Conservation (phyloP, 92 coral and sea anemone species). For the Meandrina meandrites region DNA sequence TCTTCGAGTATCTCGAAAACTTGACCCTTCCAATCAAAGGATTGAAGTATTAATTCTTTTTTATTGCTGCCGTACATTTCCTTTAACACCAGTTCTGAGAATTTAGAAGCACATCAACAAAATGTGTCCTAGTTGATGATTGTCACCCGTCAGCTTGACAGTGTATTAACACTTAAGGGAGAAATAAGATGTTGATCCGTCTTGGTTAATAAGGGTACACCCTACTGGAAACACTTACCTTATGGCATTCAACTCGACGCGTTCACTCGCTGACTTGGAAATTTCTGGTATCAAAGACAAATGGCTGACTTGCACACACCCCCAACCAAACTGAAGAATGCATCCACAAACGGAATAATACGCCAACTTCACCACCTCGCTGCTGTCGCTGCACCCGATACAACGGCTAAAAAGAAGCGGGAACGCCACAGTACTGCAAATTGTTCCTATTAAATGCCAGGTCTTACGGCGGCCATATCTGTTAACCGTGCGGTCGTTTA, state of each 20-base stretch:
- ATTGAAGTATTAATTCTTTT: too few species aligned
- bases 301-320: constrained; percentile 79
- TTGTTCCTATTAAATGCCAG: constrained; percentile 81
- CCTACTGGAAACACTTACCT: constrained; percentile 50
- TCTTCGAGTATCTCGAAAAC: not conserved
- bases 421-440: constrained; percentile 62
- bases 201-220: not conserved
- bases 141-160: not conserved
- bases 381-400: constrained; percentile 58
- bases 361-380: constrained; percentile 56
- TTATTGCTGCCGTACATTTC: not conserved
- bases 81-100: not conserved
- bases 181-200: not conserved
- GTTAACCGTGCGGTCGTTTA: constrained; percentile 73
- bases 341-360: constrained; percentile 64
- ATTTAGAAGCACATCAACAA: not conserved
- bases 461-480: constrained; percentile 78
- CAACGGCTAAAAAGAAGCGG: constrained; percentile 75
- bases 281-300: constrained; percentile 82
- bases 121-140: not conserved
- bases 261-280: constrained; percentile 62
- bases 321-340: constrained; percentile 83
- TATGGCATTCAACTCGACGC: constrained; percentile 79
- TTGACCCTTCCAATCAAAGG: not conserved
- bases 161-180: not conserved